Conservation (phyloP, 1,140 invertebrate species). For the Drosophila pruinosa region DNA sequence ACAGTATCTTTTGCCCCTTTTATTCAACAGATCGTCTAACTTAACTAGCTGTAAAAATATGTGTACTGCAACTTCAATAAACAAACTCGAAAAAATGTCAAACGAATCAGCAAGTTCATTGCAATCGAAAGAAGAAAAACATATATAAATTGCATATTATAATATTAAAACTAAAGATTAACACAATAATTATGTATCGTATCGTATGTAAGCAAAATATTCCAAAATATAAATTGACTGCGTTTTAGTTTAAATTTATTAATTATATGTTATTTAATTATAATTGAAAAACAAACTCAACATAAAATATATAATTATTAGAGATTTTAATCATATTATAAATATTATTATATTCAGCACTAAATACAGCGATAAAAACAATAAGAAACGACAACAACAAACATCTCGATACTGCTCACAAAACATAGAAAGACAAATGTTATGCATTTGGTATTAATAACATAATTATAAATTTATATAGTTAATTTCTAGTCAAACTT, state of each 20-base stretch:
- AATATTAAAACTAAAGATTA: slow-evolving; percentile 24
- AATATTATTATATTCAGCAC: slow-evolving; percentile 8
- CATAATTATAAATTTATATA: slow-evolving; percentile 38
- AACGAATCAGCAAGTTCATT: slow-evolving; percentile 42
- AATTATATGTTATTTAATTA: slow-evolving; percentile 79
- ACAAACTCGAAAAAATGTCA: slow-evolving; percentile 9
- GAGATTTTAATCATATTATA: slow-evolving; percentile 31
- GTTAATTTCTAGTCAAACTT: slow-evolving; percentile 76
- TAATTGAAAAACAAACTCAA: slow-evolving; percentile 39
- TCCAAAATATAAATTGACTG: slow-evolving; percentile 78
- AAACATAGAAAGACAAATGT: slow-evolving; percentile 10
- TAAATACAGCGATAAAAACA: neutral
- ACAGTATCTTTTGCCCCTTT: slow-evolving; percentile 32
- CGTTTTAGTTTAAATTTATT: slow-evolving; percentile 75
- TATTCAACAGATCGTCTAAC: slow-evolving; percentile 23
- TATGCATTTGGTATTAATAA: slow-evolving; percentile 40
- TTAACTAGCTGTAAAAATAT: slow-evolving; percentile 48
- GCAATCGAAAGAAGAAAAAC: slow-evolving; percentile 13
- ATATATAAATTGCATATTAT: slow-evolving; percentile 9
- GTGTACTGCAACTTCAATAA: neutral
- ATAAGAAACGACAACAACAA: slow-evolving; percentile 5
- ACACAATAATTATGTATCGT: slow-evolving; percentile 35
- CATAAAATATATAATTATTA: slow-evolving; percentile 50
- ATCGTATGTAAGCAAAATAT: slow-evolving; percentile 61
- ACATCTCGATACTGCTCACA: slow-evolving; percentile 16